Evolutionary conservation across 2,888 invertebrate genomes (phyloP).

Genomic region (Stenodema calcarata): DNA sequence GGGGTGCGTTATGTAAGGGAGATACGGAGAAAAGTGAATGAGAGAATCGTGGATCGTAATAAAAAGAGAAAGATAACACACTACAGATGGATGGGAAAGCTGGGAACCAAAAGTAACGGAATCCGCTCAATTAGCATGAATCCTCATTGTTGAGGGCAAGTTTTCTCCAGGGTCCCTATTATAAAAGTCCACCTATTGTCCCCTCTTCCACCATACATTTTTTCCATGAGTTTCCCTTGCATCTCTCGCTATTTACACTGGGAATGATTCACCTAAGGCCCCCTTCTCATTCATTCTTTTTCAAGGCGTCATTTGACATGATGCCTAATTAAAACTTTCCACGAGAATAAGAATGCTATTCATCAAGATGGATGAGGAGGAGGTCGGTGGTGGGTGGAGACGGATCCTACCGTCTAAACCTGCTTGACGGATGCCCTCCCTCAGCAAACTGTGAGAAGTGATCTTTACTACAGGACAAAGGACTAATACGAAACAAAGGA

Average conservation of each 20-base stretch:
- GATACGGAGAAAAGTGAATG: not conserved
- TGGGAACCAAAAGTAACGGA: conserved; percentile 38
- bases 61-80: conserved; percentile 25
- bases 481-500: too few species aligned
- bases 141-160: conserved; percentile 39
- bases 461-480: too few species aligned
- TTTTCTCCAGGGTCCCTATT: conserved; percentile 44
- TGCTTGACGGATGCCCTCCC: too few species aligned
- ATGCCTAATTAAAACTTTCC: conserved; percentile 40
- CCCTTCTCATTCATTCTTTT: conserved; percentile 37
- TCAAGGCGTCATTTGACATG: conserved; percentile 26
- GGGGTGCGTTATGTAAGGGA: not conserved
- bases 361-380: not conserved
- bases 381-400: not conserved
- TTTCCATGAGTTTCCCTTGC: not conserved
- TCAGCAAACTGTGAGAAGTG: too few species aligned
- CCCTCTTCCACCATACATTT: conserved; percentile 14
- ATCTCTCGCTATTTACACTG: conserved; percentile 35
- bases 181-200: conserved; percentile 42
- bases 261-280: conserved; percentile 36
- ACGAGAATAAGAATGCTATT: conserved; percentile 36
- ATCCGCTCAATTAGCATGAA: conserved; percentile 43
- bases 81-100: conserved; percentile 4
- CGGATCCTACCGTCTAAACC: too few species aligned
- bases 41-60: not conserved